phyloP scores from a whole-genome alignment of 2,888 invertebrate species.

The Crioceris asparagi region DNA sequence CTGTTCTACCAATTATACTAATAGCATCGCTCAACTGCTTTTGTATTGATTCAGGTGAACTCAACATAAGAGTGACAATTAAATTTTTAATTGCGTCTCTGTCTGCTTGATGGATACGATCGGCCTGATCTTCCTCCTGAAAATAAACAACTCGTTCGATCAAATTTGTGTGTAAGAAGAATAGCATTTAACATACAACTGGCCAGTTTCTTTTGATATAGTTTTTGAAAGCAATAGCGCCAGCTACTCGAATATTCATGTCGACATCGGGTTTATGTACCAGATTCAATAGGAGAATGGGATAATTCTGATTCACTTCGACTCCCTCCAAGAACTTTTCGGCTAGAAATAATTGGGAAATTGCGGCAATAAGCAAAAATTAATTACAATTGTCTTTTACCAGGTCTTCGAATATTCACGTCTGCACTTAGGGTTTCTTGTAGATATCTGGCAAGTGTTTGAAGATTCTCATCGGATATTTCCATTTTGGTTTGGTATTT shows the following conservation, averaged over 20 bases:
- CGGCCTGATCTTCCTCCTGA: slow-evolving; percentile 58
- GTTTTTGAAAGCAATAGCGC: slow-evolving; percentile 94
- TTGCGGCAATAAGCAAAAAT: background rate
- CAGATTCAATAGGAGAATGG: slow-evolving; percentile 72
- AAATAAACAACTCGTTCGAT: background rate
- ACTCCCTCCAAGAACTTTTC: slow-evolving; percentile 87
- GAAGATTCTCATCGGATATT: slow-evolving; percentile 74
- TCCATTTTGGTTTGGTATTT: too few species aligned
- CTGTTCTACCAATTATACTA: slow-evolving; percentile 89
- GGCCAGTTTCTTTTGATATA: slow-evolving; percentile 94
- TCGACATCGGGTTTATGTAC: slow-evolving; percentile 75
- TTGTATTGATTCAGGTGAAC: slow-evolving; percentile 81
- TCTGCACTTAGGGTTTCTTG: slow-evolving; percentile 83
- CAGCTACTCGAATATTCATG: slow-evolving; percentile 74
- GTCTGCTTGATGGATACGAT: slow-evolving; percentile 73
- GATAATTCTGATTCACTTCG: slow-evolving; percentile 84
- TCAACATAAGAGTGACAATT: slow-evolving; percentile 87
- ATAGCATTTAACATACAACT: slow-evolving; percentile 47
- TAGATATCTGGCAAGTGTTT: slow-evolving; percentile 71
- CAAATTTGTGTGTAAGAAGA: background rate
- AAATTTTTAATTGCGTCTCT: slow-evolving; percentile 69
- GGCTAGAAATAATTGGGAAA: slow-evolving; percentile 46
- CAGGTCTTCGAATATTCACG: slow-evolving; percentile 68
- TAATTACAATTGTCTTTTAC: slow-evolving; percentile 37
- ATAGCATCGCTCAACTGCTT: slow-evolving; percentile 93